These are phyloP conservation scores for Drosophila serrata DNA, from an alignment of 1,140 invertebrate genomes.

Conservation along the genomic window DNA sequence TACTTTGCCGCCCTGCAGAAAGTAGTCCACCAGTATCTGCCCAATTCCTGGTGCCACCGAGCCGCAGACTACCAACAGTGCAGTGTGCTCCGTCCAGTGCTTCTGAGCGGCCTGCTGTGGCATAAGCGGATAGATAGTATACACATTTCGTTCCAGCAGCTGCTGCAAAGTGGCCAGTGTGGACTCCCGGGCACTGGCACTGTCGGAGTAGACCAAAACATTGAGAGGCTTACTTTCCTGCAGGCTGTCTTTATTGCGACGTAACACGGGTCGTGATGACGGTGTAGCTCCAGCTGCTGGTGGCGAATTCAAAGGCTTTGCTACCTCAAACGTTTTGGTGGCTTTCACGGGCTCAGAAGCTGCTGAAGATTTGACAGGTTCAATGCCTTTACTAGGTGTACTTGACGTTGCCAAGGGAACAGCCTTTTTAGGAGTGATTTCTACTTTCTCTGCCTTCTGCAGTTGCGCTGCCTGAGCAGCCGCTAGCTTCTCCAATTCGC, in stretches of 20 bases:
- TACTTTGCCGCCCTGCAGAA: slow-evolving; percentile 91
- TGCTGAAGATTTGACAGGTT: background rate
- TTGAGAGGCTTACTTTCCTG: slow-evolving; percentile 90
- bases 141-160: slow-evolving; percentile 91
- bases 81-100: slow-evolving; percentile 90
- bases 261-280: slow-evolving; percentile 55
- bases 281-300: slow-evolving; percentile 22
- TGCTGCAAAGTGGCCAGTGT: slow-evolving; percentile 89
- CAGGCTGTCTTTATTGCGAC: slow-evolving; percentile 65
- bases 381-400: background rate
- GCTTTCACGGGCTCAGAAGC: slow-evolving; percentile 18
- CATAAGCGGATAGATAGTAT: slow-evolving; percentile 91
- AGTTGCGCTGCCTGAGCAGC: slow-evolving; percentile 12
- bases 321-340: slow-evolving; percentile 55
- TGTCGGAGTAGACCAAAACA: slow-evolving; percentile 93
- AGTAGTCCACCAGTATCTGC: slow-evolving; percentile 89
- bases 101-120: slow-evolving; percentile 87
- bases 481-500: slow-evolving; percentile 61
- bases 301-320: slow-evolving; percentile 29
- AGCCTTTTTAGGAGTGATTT: slow-evolving; percentile 1
- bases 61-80: slow-evolving; percentile 92
- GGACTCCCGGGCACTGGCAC: slow-evolving; percentile 89
- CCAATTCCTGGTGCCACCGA: slow-evolving; percentile 89
- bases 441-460: slow-evolving; percentile 6
- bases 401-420: background rate